Percentiles rank a stretch among this genome's conserved stretches.
phyloP scores from a whole-genome alignment of 1,140 invertebrate species.

The Musca vetustissima region DNA sequence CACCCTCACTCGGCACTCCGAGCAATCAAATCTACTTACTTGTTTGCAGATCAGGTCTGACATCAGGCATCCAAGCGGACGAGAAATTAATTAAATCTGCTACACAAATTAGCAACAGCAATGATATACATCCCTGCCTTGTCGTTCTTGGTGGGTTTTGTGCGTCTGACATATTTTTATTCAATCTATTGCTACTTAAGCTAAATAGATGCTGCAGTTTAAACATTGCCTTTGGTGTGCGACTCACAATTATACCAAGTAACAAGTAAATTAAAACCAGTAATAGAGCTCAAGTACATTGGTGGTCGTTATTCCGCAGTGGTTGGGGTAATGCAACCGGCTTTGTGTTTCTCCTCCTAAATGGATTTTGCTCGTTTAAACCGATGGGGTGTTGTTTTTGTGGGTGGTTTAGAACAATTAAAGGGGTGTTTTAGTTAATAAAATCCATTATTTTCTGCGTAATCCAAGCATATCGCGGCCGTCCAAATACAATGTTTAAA shows the following conservation, averaged over 20 bases:
- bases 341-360: not conserved
- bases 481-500: too few species aligned
- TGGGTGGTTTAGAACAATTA: too few species aligned
- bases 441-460: conserved; percentile 1
- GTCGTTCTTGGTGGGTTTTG: conserved; percentile 1
- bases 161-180: conserved; percentile 9
- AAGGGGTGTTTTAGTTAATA: conserved; percentile 16
- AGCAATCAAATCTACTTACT: conserved; percentile 38
- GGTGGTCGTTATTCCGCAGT: not conserved
- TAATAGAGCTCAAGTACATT: not conserved
- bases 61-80: conserved; percentile 52
- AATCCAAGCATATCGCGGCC: too few species aligned
- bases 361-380: not conserved
- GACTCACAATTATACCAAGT: conserved; percentile 6
- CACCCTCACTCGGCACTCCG: too few species aligned
- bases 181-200: conserved; percentile 2
- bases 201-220: conserved; percentile 23
- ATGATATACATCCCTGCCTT: conserved; percentile 16
- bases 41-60: conserved; percentile 51
- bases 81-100: conserved; percentile 7
- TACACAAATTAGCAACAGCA: conserved; percentile 14
- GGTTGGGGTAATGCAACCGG: too few species aligned
- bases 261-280: conserved; percentile 1
- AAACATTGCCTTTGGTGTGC: not conserved
- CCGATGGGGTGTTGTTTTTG: not conserved